Evolutionary conservation across 37 sponge, comb jelly and placozoan species (phyloP), one percentile per base, ranked within the genome.

Genomic region (Amphimedon queenslandica): DNA sequence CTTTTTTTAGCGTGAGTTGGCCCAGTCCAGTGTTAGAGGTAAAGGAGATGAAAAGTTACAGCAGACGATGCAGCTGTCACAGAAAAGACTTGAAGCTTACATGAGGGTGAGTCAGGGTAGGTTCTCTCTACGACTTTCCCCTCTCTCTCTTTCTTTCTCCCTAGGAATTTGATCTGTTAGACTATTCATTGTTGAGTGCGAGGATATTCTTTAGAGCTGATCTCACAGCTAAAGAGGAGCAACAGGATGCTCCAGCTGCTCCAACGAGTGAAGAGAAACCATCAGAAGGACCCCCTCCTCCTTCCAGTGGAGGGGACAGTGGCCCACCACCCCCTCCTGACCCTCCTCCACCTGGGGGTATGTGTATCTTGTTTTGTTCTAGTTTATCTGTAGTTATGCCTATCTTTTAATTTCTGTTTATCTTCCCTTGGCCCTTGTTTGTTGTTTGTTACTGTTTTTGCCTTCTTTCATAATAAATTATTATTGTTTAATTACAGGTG

Each of bases 161-260:
- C 5, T 74, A 95, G 92, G 98, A 97, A 57, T 97, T 94, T 82
- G 80, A 90, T 25, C 82, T 94, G 16, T 76, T 97, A 23, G 80
- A 90, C 74, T 97, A 88, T 55, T 97, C 98, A 1, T 81, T 97
- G 38, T 88, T 86, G 67, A 94, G 94, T 88, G 98, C 98, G 40
- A 70, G 98, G 29, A 93, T 97, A 27, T 97, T 97, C 81, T 97
- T 97, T 82, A 56, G 98, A 61, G 94, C 98, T 25, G 98, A 97
- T 60, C 73, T 87, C 31, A 93, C 94, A 58, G 94, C 94, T 8
- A 83, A 74, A 53, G 94, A 93, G 67, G 94, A 93, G 60, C 70
- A 42, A 47, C 53, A 47, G 13, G 53, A 47, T 18, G 13, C 53
- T 13, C 8, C 8, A 47, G 3, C 28, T 2, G 63, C 39, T 34